Evolutionary conservation across 2,888 invertebrate species (phyloP), one percentile per base, ranked within the genome.

Genomic region (Ceraclea dissimilis): DNA sequence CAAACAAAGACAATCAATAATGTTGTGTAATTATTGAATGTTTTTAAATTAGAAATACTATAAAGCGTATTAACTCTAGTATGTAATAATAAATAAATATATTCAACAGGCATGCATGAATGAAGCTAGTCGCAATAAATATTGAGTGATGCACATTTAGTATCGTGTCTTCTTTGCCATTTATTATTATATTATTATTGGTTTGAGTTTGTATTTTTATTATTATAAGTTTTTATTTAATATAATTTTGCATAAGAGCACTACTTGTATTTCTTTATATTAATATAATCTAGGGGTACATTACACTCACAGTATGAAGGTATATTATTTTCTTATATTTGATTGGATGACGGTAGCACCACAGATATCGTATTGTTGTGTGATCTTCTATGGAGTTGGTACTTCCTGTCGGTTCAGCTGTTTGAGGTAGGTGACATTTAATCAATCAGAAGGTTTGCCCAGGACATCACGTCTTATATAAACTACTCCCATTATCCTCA

Each of bases 61-160:
- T 4, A 6, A 10, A 6, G 10, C 4, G 26, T 6, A 26, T 6
- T 26, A 26, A 26, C 26, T 26, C 26, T 26, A 26, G 26, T 4
- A 6, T 26, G 10, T 26, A 26, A 26, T 26, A 52, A 13, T 17
- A 31, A 16, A 17, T 52, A 52, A 31, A 13, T 31, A 16, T 13
- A 47, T 49, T 49, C 11, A 46, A 19, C 26, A 57, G 49, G 57
- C 58, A 56, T 62, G 62, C 60, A 59, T 59, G 59, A 48, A 53
- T 56, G 59, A 26, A 58, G 56, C 56, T 51, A 52, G 53, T 50
- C 33, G 51, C 52, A 60, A 57, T 44, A 48, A 49, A n/a, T 34
- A 49, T 58, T 33, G 56, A 58, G 52, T 54, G 62, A 59, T 55
- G 60, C 60, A 60, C 43, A 43, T 46, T 31, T 56, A 51, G 20